Evolutionary conservation across 2,888 invertebrate species (phyloP), one percentile per base, ranked within the genome.

Genomic region (Tethea ocularis): DNA sequence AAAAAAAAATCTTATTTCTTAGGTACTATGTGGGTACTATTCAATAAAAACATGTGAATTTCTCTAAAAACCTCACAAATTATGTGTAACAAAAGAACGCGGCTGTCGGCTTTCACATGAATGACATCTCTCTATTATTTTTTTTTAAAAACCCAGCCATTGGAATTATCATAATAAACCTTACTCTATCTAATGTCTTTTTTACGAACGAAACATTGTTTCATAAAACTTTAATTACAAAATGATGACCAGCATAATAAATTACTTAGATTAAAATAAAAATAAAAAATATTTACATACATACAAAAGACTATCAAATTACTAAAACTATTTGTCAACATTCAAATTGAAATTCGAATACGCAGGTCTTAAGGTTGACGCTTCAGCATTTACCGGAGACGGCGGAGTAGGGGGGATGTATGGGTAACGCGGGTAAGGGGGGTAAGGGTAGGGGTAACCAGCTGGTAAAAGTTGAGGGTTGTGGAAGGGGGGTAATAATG

Each of bases 391-490:
- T 67, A 88, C 83, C 74, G 93, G 91, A 1, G 92, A 88, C 0
- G 91, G 94, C 65, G 90, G 88, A 0, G 88, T 91, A 3, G 89
- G 94, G 71, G 88, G 95, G 83, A 80, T 94, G 90, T 95, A 88
- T 68, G 93, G 95, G 92, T 88, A 91, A 20, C 89, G 80, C 0
- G 89, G 91, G 72, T 93, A 92, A 0, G 91, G 84, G 7, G 89
- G 90, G 78, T 95, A 96, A 23, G 94, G 95, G 83, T 94, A 95
- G 0, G 90, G 90, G 77, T 91, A 91, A 0, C 91, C 94, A 52
- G 94, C 89, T 60, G 95, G 94, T 58, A 94, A 80, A 0, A 95
- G 90, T 13, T 95, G 95, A 0, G 95, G 94, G 68, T 93, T 93
- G 61, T 93, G 91, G 71, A 93, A 89, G 59, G 87, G 94, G 75